Evolutionary conservation across 2,888 invertebrate species (phyloP), one percentile per base, ranked within the genome.

Genomic region (Antheraea yamamai): DNA sequence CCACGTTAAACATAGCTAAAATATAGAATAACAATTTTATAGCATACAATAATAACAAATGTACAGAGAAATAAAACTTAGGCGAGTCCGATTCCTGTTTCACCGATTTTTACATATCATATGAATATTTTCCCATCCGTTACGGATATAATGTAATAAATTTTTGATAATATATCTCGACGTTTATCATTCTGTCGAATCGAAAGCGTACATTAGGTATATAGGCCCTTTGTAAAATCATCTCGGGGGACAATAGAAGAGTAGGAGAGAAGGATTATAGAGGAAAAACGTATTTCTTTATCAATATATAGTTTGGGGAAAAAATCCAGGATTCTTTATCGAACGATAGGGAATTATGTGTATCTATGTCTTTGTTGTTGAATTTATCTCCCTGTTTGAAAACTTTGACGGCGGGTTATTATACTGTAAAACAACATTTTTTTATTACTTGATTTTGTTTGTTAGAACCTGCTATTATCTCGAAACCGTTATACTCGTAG

Each of bases 181-280:
- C 8, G 16, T 66, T 66, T 66, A 66, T 66, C 64, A 16, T 66
- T 26, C 64, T 66, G 14, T 66, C 64, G 64, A 23, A 64, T 64
- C 12, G 64, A 26, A 64, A 26, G 64, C 64, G 26, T 64, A 58
- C 58, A 58, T 58, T 58, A 58, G n/a, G 58, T n/a, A 58, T 8
- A n/a, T 58, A 58, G 6, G 8, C n/a, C 58, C 58, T n/a, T 66
- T 66, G 26, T 66, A 66, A 66, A 66, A 26, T 4, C n/a, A 66
- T 66, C 64, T 26, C 64, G 12, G 16, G 26, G 64, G 64, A 66
- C 64, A 66, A 66, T 66, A 30, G 16, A 3, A 30, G 64, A 16
- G 16, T 2, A 4, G 64, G 16, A 66, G 30, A 16, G 16, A 30
- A 66, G 26, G 64, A 30, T 66, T 30, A 26, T 30, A 66, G 64